phyloP scores from a whole-genome alignment of 2,113 vertebrate species.

The Cheirogaleus medius region DNA sequence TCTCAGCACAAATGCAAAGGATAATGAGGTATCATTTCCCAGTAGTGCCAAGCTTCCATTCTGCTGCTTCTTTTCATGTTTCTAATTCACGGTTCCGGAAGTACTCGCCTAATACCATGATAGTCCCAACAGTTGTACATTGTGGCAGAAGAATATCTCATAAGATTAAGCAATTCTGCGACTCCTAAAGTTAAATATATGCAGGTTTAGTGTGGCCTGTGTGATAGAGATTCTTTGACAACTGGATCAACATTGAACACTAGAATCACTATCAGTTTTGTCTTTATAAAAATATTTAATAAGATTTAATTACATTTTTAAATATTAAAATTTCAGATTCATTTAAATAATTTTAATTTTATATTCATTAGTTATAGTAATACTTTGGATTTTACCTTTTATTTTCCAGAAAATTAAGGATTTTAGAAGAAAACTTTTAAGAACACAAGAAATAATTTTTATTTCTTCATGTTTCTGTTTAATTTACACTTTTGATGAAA shows the following conservation, averaged over 20 bases:
- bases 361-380: neutral
- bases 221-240: neutral
- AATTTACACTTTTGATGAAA: constrained; percentile 3
- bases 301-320: neutral
- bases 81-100: neutral
- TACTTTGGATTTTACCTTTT: neutral
- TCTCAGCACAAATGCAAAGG: neutral
- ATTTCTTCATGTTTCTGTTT: neutral
- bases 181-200: neutral
- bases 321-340: neutral
- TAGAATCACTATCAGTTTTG: neutral
- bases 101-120: neutral
- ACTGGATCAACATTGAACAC: neutral
- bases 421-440: neutral
- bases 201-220: neutral
- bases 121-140: neutral
- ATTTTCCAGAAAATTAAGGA: neutral
- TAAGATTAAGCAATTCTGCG: neutral
- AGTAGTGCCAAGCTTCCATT: neutral
- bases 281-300: neutral
- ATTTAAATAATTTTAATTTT: neutral
- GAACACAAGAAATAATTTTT: neutral
- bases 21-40: neutral
- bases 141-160: neutral
- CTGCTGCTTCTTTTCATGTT: neutral